Conservation (phyloP, 2,797 vertebrate species). For the Propithecus perrieri region DNA sequence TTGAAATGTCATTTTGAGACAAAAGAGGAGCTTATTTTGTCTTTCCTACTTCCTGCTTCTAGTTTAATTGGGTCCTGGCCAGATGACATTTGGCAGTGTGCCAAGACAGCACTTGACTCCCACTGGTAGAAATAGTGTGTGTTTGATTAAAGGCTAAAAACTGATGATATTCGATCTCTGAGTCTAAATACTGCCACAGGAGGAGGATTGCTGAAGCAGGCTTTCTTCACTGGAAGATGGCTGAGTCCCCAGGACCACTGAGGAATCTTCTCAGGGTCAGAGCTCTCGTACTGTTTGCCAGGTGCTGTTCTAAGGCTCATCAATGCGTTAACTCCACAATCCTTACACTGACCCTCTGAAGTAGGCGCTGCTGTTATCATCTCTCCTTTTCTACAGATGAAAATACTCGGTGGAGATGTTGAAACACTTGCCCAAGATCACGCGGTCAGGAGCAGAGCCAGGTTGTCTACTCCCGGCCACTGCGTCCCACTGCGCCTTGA, state of each 20-base stretch:
- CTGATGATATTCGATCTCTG: not conserved
- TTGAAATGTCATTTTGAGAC: not conserved
- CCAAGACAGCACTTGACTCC: not conserved
- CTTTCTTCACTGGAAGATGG: not conserved
- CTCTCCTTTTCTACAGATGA: not conserved
- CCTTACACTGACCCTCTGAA: no score
- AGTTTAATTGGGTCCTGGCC: not conserved
- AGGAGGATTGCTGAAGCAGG: not conserved
- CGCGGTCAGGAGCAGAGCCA: accelerated
- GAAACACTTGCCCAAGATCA: not conserved
- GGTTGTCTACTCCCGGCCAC: no score
- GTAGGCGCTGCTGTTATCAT: not conserved
- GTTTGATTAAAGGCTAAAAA: constrained; percentile 27
- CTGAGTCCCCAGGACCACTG: not conserved
- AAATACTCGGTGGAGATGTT: accelerated
- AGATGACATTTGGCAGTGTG: constrained; percentile 28
- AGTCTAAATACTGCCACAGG: not conserved
- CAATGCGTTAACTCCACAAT: no score
- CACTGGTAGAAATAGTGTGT: not conserved
- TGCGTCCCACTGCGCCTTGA: accelerated
- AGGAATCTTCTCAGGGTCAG: not conserved
- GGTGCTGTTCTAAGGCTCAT: not conserved
- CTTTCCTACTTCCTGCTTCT: not conserved
- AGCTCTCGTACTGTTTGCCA: not conserved
- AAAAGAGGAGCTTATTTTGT: not conserved